Percentiles rank a stretch among this genome's conserved stretches.
Evolutionary conservation across 2,797 vertebrate genomes (phyloP).

Genomic region (Dryobates pubescens): DNA sequence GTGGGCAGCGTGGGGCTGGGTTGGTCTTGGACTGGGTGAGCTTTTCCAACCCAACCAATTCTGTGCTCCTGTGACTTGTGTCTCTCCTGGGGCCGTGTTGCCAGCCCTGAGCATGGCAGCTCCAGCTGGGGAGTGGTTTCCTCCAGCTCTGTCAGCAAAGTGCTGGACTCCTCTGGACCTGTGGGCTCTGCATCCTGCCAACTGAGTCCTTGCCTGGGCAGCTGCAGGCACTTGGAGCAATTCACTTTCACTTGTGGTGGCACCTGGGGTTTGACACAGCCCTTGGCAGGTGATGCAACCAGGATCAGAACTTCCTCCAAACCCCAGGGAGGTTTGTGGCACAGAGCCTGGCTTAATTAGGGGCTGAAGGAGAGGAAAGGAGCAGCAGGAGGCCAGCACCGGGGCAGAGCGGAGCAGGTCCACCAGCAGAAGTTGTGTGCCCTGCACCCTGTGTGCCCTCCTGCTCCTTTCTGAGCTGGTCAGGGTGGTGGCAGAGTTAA

Average conservation of each 20-base stretch:
- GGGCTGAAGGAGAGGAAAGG: conserved; percentile 2
- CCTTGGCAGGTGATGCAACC: not conserved
- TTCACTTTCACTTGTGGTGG: conserved; percentile 44
- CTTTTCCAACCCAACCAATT: too few relatives aligned
- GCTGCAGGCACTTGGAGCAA: not conserved
- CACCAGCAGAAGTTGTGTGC: not conserved
- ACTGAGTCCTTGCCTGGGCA: not conserved
- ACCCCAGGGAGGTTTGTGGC: conserved; percentile 33
- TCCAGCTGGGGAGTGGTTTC: not conserved
- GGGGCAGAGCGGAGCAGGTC: not conserved
- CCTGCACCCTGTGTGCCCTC: not conserved
- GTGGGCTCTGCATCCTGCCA: not conserved
- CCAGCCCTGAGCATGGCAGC: not conserved
- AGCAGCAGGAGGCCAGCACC: not conserved
- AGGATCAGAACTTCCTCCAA: conserved; percentile 10
- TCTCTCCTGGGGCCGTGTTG: not conserved
- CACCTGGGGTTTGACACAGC: conserved; percentile 22
- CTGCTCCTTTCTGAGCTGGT: not conserved
- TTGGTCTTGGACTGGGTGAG: too few relatives aligned
- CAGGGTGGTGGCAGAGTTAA: not conserved
- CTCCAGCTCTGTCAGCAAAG: not conserved
- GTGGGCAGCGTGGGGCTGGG: too few relatives aligned
- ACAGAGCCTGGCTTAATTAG: not conserved
- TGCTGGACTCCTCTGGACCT: not conserved
- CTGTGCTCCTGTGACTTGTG: not conserved